Evolutionary conservation across 2,888 invertebrate genomes (phyloP).

Genomic region (Cephus runcator): DNA sequence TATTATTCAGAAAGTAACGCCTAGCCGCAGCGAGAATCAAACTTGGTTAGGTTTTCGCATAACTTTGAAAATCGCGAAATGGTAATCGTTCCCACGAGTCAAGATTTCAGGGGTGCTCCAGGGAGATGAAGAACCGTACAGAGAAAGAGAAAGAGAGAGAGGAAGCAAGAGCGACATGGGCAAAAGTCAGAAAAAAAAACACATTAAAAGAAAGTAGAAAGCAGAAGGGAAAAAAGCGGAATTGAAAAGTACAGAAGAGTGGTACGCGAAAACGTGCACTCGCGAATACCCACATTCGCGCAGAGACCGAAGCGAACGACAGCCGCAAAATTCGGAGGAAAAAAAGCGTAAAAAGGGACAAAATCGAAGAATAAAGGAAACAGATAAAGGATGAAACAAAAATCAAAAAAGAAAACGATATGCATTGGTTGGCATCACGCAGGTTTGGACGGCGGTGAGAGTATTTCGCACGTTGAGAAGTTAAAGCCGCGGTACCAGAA

Average conservation of each 20-base stretch:
- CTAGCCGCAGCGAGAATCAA: conserved; percentile 39
- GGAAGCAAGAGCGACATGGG: conserved; percentile 5
- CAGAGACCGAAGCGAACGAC: neutral
- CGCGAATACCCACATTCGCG: neutral
- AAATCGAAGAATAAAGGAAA: neutral
- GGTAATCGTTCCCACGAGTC: conserved; percentile 16
- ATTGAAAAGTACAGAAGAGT: neutral
- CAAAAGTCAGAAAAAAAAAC: conserved; percentile 6
- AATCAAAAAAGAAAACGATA: neutral
- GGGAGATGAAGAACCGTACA: conserved; percentile 11
- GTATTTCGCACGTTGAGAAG: neutral
- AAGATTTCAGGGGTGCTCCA: conserved; percentile 16
- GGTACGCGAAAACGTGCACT: neutral
- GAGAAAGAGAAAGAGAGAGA: conserved; percentile 15
- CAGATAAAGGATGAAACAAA: neutral
- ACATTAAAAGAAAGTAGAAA: conserved; percentile 7
- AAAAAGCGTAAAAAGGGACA: neutral
- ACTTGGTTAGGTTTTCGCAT: conserved; percentile 40
- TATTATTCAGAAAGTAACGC: conserved; percentile 54
- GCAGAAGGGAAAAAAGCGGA: neutral
- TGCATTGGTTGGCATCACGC: neutral
- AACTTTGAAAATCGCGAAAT: conserved; percentile 29
- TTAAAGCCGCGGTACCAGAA: neutral
- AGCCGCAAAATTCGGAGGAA: neutral
- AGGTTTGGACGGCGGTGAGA: neutral